Evolutionary conservation across 2,113 vertebrate genomes (phyloP).

Genomic region (Cryptotis parvus): DNA sequence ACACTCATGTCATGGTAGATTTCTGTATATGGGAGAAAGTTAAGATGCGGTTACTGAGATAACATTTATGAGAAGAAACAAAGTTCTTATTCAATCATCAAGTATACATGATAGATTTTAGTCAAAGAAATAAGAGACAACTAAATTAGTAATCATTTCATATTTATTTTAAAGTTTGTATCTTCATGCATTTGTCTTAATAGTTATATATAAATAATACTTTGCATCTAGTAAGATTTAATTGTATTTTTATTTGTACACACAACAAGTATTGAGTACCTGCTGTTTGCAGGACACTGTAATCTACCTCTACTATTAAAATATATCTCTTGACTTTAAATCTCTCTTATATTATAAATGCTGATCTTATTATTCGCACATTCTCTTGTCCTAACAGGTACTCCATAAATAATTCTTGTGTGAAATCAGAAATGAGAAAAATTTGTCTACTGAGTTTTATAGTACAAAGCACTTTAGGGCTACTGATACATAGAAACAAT

Average conservation of each 20-base stretch:
- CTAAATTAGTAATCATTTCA: constrained; percentile 61
- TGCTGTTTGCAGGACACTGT: not conserved
- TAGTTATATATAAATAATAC: constrained; percentile 7
- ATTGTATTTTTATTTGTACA: not conserved
- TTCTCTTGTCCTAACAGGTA: constrained; percentile 9
- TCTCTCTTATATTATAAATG: constrained; percentile 7
- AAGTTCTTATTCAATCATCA: constrained; percentile 27
- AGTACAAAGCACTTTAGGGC: constrained; percentile 3
- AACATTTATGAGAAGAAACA: not conserved
- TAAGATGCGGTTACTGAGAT: constrained; percentile 32
- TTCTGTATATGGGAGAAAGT: not conserved
- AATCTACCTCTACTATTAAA: not conserved
- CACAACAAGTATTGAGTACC: not conserved
- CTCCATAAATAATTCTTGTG: constrained; percentile 34
- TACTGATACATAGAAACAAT: not conserved
- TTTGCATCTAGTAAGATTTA: not conserved
- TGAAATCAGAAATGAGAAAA: constrained; percentile 53
- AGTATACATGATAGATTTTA: not conserved
- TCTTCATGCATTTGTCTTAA: not conserved
- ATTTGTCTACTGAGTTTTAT: not conserved
- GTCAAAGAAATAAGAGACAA: constrained; percentile 36
- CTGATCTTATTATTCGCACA: not conserved
- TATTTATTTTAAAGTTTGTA: constrained; percentile 47
- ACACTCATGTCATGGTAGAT: not conserved
- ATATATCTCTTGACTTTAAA: not conserved